A percentile compares a stretch with the other conserved stretches of the same genome.
These are phyloP conservation scores for Takifugu flavidus DNA, from an alignment of 2,113 vertebrate genomes.

Conservation along the genomic window DNA sequence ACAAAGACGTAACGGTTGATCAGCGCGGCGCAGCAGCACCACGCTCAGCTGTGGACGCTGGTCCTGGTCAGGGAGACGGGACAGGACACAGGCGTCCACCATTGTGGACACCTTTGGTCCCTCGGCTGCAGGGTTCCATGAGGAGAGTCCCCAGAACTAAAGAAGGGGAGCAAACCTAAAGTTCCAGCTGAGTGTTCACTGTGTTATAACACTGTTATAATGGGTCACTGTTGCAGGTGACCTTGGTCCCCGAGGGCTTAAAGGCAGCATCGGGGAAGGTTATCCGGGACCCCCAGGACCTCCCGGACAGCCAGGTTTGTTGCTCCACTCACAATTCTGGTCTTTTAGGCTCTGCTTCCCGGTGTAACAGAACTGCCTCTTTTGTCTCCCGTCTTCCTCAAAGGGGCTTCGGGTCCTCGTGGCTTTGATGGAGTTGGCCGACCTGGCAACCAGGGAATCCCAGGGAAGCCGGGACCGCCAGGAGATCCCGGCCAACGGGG, in stretches of 20 bases:
- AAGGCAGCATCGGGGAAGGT: slow-evolving; percentile 76
- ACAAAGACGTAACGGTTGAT: slow-evolving; percentile 31
- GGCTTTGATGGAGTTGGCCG: slow-evolving; percentile 73
- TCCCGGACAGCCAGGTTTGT: slow-evolving; percentile 72
- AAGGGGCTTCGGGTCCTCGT: slow-evolving; percentile 72
- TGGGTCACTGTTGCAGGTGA: slow-evolving; percentile 58
- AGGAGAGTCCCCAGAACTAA: neutral
- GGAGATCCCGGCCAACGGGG: slow-evolving; percentile 75
- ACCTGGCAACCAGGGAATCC: slow-evolving; percentile 69
- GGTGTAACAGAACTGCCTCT: neutral
- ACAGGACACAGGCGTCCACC: too few relatives aligned
- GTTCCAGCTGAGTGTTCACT: too few relatives aligned
- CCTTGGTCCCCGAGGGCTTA: slow-evolving; percentile 67
- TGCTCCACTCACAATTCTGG: neutral
- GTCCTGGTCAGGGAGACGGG: too few relatives aligned
- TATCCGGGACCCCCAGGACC: slow-evolving; percentile 68
- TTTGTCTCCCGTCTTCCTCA: neutral
- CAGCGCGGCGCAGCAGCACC: neutral
- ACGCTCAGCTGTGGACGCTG: slow-evolving; percentile 37
- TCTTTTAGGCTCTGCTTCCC: neutral
- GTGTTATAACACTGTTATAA: too few relatives aligned
- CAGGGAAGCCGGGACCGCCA: slow-evolving; percentile 69
- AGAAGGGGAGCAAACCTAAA: too few relatives aligned
- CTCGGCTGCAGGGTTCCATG: neutral
- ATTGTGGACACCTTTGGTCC: too few relatives aligned